A percentile compares a stretch with the other conserved stretches of the same genome.
phyloP scores from a whole-genome alignment of 2,888 invertebrate species.

The Chaetogeoica ovagalla region DNA sequence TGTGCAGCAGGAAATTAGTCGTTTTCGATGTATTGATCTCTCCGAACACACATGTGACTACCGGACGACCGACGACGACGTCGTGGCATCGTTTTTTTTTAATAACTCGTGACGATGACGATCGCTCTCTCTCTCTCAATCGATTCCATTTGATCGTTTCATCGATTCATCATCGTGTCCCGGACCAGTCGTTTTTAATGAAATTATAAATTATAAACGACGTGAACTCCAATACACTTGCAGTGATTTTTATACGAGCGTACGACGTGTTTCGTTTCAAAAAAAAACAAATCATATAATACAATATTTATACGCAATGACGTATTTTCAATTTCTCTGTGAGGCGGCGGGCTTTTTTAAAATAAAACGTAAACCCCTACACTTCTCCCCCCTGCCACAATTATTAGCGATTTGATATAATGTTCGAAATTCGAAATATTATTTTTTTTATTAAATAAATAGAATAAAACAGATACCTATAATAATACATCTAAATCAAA shows the following conservation, averaged over 20 bases:
- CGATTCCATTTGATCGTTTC: neutral
- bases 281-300: too few relatives aligned
- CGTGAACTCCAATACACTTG: neutral
- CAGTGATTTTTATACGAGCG: too few relatives aligned
- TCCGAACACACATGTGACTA: conserved; percentile 4
- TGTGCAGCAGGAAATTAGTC: neutral
- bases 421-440: too few relatives aligned
- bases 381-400: too few relatives aligned
- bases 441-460: too few relatives aligned
- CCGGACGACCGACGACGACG: neutral
- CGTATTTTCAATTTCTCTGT: neutral
- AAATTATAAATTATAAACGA: neutral
- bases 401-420: too few relatives aligned
- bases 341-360: too few relatives aligned
- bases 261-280: too few relatives aligned
- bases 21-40: conserved; percentile 3
- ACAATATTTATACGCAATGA: too few relatives aligned
- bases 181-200: neutral
- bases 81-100: conserved; percentile 1
- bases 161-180: conserved; percentile 26
- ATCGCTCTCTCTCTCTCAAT: neutral
- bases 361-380: too few relatives aligned
- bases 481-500: too few relatives aligned
- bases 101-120: conserved; percentile 4
- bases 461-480: too few relatives aligned